These are phyloP conservation scores for Sorex araneus DNA, from an alignment of 2,113 vertebrate species.

Conservation along the genomic window DNA sequence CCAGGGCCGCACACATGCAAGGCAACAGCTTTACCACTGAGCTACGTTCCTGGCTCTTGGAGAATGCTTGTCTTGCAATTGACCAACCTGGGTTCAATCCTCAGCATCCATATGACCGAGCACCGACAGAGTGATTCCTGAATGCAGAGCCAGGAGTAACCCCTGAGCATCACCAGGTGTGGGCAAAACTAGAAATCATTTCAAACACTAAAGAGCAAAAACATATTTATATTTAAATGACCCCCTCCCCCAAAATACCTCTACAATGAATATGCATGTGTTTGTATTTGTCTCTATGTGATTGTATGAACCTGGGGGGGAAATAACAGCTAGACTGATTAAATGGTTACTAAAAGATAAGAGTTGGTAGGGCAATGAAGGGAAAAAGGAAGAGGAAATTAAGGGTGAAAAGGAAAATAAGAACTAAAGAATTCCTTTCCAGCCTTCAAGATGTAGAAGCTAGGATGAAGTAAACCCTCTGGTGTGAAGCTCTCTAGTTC, in stretches of 20 bases:
- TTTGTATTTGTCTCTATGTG: slow-evolving; percentile 48
- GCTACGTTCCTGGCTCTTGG: too few relatives aligned
- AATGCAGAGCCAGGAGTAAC: too few relatives aligned
- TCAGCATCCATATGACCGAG: too few relatives aligned
- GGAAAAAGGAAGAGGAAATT: neutral
- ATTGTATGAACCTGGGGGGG: neutral
- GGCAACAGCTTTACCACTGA: too few relatives aligned
- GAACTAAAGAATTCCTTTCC: slow-evolving; percentile 24
- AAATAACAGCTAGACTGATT: slow-evolving; percentile 33
- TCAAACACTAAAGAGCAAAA: slow-evolving; percentile 19
- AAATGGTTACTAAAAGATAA: neutral
- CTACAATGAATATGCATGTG: neutral
- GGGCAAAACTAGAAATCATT: slow-evolving; percentile 13
- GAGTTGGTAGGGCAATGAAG: neutral
- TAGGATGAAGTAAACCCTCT: too few relatives aligned
- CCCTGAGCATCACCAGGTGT: too few relatives aligned
- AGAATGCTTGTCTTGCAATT: neutral
- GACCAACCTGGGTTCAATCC: too few relatives aligned
- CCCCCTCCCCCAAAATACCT: neutral
- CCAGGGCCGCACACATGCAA: too few relatives aligned
- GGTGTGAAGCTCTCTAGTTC: too few relatives aligned
- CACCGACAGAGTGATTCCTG: too few relatives aligned
- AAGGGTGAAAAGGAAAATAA: slow-evolving; percentile 3
- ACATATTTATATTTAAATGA: slow-evolving; percentile 20
- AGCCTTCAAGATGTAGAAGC: too few relatives aligned